Evolutionary conservation across 2,113 vertebrate genomes (phyloP), one percentile per base, ranked within the genome.

Genomic region (Salvelinus alpinus): DNA sequence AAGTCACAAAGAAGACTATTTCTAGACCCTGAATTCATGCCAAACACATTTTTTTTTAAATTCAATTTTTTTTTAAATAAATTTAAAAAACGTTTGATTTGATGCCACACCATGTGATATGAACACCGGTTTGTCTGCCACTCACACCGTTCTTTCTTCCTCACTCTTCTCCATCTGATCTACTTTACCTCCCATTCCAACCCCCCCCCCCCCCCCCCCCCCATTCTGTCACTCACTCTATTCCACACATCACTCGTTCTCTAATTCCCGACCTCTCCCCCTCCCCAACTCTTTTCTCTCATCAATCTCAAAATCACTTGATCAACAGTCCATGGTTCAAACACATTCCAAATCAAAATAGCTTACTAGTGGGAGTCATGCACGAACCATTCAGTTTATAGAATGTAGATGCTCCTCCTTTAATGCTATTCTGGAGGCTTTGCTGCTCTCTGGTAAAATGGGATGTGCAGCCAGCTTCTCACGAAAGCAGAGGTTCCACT

Each of bases 381-480:
- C 64, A 44, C 9, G 29, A 25, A 27, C 54, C 29, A 75, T 13
- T 57, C 59, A 64, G 34, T 48, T 60, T 14, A 68, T 20, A 64
- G 20, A 2, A 51, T 27, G 4, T 34, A 20, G 16, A 20, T 3
- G 25, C 3, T 14, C 54, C 3, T 69, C 38, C 12, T 70, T 31
- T 66, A 9, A 67, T 71, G 67, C 70, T 71, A 78, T 78, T 73
- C 72, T 80, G 78, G 51, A 44, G 73, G 31, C 62, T 67, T 64
- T 22, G 76, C 75, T 76, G 66, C 77, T 68, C 62, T 47, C 54
- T 72, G 60, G 38, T 67, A 60, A 70, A 87, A 72, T 65, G 0
- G 76, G 68, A 84, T 47, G 51, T 67, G 79, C 59, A 73, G 81
- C 82, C 29, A 72, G 67, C 59, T 12, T 64, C 74, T 79, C 76